Conservation (phyloP, 2,797 vertebrate species). For the Potorous gilbertii region DNA sequence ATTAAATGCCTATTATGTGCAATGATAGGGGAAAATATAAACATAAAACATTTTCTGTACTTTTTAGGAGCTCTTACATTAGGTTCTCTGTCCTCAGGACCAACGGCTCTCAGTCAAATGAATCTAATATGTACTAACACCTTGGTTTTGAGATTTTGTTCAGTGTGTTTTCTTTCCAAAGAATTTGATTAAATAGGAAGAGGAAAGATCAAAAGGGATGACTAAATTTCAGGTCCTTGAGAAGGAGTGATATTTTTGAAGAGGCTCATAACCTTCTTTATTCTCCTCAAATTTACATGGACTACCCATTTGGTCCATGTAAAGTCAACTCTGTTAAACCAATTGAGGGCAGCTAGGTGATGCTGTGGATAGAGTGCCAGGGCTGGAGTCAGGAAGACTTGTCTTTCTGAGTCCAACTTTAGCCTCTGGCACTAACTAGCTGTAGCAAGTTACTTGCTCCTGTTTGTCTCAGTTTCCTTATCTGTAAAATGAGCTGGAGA, state of each 20-base stretch:
- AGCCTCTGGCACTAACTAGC: no score
- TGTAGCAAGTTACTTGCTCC: not conserved
- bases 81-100: not conserved
- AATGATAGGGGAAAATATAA: not conserved
- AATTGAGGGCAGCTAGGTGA: not conserved
- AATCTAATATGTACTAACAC: not conserved
- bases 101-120: not conserved
- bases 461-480: not conserved
- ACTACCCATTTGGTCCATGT: not conserved
- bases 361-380: not conserved
- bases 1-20: not conserved
- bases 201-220: not conserved
- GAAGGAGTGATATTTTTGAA: not conserved
- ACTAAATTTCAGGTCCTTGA: not conserved
- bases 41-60: not conserved
- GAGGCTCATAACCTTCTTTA: not conserved
- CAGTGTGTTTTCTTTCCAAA: not conserved
- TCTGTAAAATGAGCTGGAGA: not conserved
- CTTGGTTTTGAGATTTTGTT: not conserved
- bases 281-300: not conserved
- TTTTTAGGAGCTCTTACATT: not conserved
- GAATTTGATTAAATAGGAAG: not conserved
- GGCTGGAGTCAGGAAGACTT: not conserved
- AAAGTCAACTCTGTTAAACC: not conserved
- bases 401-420: not conserved